Base-by-base conservation (phyloP, 2,888 invertebrate species). In the Trachelus tabidus region DNA sequence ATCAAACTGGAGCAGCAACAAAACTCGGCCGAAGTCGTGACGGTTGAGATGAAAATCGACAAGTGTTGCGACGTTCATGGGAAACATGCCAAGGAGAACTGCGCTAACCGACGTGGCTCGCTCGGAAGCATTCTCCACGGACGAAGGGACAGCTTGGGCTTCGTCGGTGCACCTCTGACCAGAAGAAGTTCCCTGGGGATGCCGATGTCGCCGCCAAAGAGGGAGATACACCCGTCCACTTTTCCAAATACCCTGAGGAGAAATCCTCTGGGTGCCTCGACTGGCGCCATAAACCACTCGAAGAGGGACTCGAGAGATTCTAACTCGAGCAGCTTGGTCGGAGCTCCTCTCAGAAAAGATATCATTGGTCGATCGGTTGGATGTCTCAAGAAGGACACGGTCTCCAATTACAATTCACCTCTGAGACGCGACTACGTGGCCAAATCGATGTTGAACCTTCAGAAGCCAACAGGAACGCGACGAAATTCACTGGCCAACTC, bases 11-110 rank as follows among this genome's bases (percentile, higher is more conserved):
- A 94, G 40, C 90, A 91, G 79, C 85, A 84, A 15, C 84, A 85
- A 12, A 80, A 76, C 71, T 88, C 82, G 77, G 87, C 85, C 30
- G 86, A 88, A 56, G 23, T 85, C 75, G 90, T 92, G 37, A 92
- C 92, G 81, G 90, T 94, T 37, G 93, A 94, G 89, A 93, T 93
- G 69, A 93, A 93, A 86, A 92, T 94, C 75, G 95, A 95, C 90
- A 92, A 93, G 81, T 94, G 94, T 81, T 96, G 96, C 89, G 95
- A 96, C 87, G 95, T 96, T 68, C 96, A 96, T 90, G 95, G 95
- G 30, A 91, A 91, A 77, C 88, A 91, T 80, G 87, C 87, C 79
- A 92, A 92, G 83, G 92, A 91, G 80, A 91, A 90, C 81, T 91
- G 92, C 69, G 93, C 87, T 93, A 93, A 92, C 11, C 93, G 94